Conservation (phyloP, 2,797 vertebrate species). For the Gymnocypris eckloni region DNA sequence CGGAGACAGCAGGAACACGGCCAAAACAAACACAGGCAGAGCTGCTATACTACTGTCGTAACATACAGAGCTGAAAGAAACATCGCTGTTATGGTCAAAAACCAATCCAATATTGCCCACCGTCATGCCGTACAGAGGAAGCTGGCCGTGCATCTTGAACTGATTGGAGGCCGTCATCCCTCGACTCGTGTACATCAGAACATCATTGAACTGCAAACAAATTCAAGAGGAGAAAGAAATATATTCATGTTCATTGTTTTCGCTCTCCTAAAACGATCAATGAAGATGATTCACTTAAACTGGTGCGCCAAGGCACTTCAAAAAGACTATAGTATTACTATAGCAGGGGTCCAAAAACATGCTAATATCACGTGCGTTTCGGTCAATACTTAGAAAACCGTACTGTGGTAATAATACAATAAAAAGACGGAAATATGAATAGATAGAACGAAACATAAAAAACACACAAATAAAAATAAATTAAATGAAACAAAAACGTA, state of each 20-base stretch:
- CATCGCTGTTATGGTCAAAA: not conserved
- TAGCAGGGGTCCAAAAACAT: not conserved
- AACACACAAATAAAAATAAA: not conserved
- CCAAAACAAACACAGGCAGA: not conserved
- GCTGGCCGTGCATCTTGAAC: slow-evolving; percentile 95
- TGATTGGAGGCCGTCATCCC: slow-evolving; percentile 94
- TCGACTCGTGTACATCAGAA: slow-evolving; percentile 93
- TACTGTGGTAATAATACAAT: not conserved
- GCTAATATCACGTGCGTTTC: not conserved
- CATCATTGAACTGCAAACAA: slow-evolving; percentile 88
- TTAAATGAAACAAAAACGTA: too few species aligned
- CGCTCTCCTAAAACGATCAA: not conserved
- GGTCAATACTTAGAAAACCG: not conserved
- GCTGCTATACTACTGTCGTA: not conserved
- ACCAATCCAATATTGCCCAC: slow-evolving; percentile 76
- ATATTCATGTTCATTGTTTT: not conserved
- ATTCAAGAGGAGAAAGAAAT: not conserved
- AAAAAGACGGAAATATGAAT: not conserved
- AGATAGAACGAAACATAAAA: not conserved
- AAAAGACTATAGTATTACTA: not conserved
- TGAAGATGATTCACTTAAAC: not conserved
- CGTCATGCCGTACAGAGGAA: slow-evolving; percentile 92
- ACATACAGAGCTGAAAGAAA: not conserved
- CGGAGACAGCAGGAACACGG: not conserved
- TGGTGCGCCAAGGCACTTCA: not conserved